Percentiles rank a stretch among this genome's conserved stretches.
These are phyloP conservation scores for Caranx melampygus DNA, from an alignment of 2,113 vertebrate species.

Conservation along the genomic window DNA sequence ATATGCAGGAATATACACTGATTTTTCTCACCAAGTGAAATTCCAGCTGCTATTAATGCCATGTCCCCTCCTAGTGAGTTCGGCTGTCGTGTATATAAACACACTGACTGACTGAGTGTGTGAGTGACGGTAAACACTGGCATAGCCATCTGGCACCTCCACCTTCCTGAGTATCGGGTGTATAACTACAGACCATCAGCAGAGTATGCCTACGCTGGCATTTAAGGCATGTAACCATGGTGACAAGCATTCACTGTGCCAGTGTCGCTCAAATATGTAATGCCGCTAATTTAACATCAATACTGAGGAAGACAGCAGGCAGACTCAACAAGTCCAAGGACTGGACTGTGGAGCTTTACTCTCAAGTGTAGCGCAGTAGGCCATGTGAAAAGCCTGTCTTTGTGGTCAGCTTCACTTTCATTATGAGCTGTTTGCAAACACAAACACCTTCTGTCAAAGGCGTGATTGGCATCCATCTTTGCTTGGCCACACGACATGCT, in stretches of 20 bases:
- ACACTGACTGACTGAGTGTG: slow-evolving; percentile 32
- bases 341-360: slow-evolving; percentile 14
- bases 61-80: slow-evolving; percentile 31
- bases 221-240: slow-evolving; percentile 66
- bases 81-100: slow-evolving; percentile 47
- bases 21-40: slow-evolving; percentile 4
- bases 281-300: slow-evolving; percentile 52
- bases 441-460: slow-evolving; percentile 39
- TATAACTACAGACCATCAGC: slow-evolving; percentile 50
- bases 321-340: slow-evolving; percentile 41
- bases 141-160: slow-evolving; percentile 70
- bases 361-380: slow-evolving; percentile 11
- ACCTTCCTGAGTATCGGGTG: slow-evolving; percentile 48
- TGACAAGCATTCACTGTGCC: slow-evolving; percentile 38
- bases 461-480: slow-evolving; percentile 20
- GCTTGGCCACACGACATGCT: slow-evolving; percentile 7
- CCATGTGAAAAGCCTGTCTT: not conserved
- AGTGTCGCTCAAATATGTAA: slow-evolving; percentile 35
- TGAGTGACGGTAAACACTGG: slow-evolving; percentile 64
- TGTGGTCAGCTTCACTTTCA: slow-evolving; percentile 30
- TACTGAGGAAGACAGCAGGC: slow-evolving; percentile 26
- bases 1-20: not conserved
- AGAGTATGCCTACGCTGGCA: slow-evolving; percentile 19
- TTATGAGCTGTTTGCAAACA: slow-evolving; percentile 37
- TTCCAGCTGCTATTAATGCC: slow-evolving; percentile 27